Base-by-base conservation (phyloP, 2,888 invertebrate genomes). In the Ischnus inquisitorius region DNA sequence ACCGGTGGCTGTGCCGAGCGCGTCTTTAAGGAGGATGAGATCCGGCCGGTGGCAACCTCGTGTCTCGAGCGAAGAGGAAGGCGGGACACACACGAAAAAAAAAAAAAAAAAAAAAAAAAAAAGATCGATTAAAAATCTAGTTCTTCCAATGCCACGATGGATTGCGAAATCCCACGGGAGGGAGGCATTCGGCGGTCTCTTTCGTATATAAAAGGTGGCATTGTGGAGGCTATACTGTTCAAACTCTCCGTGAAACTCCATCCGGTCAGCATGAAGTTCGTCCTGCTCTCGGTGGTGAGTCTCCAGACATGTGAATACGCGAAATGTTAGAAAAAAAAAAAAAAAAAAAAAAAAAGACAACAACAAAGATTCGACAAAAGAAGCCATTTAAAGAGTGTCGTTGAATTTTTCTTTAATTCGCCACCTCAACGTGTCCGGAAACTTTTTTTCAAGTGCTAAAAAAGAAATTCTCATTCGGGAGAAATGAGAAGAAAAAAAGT, bases 171-270 rank as follows among this genome's bases (percentile, higher is more conserved):
- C 46, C 41, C 48, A 82, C 84, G 82, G 90, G 90, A 86, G 90
- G 91, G 90, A 90, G 25, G 88, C 87, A 87, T 87, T 87, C 34
- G 1, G 34, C 34, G 34, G 34, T 34, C 82, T 87, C 79, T 88
- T 82, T 5, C 57, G 28, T 57, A 91, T 93, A 93, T 93, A 93
- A 93, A 93, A 93, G 92, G 88, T 92, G 89, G 92, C 89, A 89
- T 90, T 90, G 88, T 83, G 84, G 87, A 87, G 87, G 86, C 85
- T 86, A 85, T 84, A 89, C 86, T 86, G 87, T 85, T 89, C 88
- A 89, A 89, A 88, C 90, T 88, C 87, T 89, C 88, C 82, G 78
- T 87, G 86, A 86, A 88, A 87, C 90, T 88, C 87, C 89, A 88
- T 82, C 87, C 89, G 84, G 87, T 78, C 87, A 92, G 88, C 92